Evolutionary conservation across 2,888 invertebrate species (phyloP).

Genomic region (Lordiphosa fenestrarum): DNA sequence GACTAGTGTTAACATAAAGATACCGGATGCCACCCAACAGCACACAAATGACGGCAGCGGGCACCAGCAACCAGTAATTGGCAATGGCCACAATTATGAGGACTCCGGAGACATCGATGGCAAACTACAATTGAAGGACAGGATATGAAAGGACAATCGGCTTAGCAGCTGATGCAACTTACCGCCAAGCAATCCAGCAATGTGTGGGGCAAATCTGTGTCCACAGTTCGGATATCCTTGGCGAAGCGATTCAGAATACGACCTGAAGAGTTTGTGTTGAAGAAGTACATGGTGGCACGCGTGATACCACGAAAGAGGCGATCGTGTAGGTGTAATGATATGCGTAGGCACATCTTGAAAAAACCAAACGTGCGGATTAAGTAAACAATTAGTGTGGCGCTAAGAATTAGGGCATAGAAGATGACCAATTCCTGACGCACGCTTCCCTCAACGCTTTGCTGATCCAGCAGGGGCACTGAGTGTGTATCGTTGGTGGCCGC

Average conservation of each 20-base stretch:
- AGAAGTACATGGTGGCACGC: constrained; percentile 87
- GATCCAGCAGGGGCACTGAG: constrained; percentile 1
- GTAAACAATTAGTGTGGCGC: constrained; percentile 80
- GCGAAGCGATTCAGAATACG: constrained; percentile 88
- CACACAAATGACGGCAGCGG: constrained; percentile 83
- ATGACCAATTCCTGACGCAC: constrained; percentile 69
- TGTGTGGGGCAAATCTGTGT: constrained; percentile 83
- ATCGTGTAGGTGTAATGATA: constrained; percentile 89
- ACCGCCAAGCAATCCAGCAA: constrained; percentile 85
- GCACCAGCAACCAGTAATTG: constrained; percentile 84
- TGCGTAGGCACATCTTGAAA: constrained; percentile 87
- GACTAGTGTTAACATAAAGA: constrained; percentile 82
- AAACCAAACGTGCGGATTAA: constrained; percentile 84
- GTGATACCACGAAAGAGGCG: constrained; percentile 89
- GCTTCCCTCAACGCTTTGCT: constrained; percentile 40
- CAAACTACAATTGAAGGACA: constrained; percentile 59
- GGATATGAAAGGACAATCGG: too few relatives aligned
- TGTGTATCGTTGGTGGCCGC: constrained; percentile 33
- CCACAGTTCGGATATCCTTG: constrained; percentile 86
- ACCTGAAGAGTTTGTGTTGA: constrained; percentile 86
- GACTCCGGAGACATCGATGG: constrained; percentile 80
- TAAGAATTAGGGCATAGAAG: constrained; percentile 74
- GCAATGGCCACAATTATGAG: constrained; percentile 84
- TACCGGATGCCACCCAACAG: constrained; percentile 83
- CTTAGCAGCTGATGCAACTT: neutral